Evolutionary conservation across 1,140 invertebrate species (phyloP), one percentile per base, ranked within the genome.

Genomic region (Nylanderia fulva): DNA sequence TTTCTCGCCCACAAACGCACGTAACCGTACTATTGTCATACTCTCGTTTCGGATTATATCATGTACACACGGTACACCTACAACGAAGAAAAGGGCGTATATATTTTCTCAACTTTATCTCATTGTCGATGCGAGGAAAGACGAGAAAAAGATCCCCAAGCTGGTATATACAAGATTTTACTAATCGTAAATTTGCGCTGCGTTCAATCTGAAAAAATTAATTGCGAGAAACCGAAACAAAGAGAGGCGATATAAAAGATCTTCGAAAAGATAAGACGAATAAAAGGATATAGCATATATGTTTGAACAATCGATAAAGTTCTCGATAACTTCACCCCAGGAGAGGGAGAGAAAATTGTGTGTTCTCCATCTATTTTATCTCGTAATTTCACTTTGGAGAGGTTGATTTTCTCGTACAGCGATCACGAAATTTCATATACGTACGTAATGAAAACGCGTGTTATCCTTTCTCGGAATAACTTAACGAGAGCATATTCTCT

Each of bases 21-120:
- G 87, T n/a, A n/a, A n/a, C n/a, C n/a, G n/a, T 48, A 56, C 86
- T 56, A 75, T 88, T 86, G 87, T 88, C 87, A 80, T 86, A 88
- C 60, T 45, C 80, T 63, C 80, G 80, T 52, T 48, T 52, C 21
- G 61, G 61, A 36, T 54, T 68, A 68, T 79, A 68, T 79, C 63
- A 24, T 18, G 21, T n/a, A n/a, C 21, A 36, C 21, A 36, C 24
- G 13, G 48, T 66, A 77, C 33, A 27, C 6, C 21, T 63, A 42
- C 9, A 36, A 42, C 2, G 56, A 15, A 24, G 27, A 15, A 24
- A 58, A 33, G 33, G 33, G 18, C 15, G 2, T 74, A 74, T 18
- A 48, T 74, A 36, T 58, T 74, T 58, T 27, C 29, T 74, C 29
- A 74, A 58, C 21, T 74, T 58, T 58, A 58, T 58, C 33, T 61